A percentile compares a stretch with the other conserved stretches of the same genome.
These are phyloP conservation scores for Xenopus laevis DNA, from an alignment of 2,113 vertebrate genomes.

Conservation along the genomic window DNA sequence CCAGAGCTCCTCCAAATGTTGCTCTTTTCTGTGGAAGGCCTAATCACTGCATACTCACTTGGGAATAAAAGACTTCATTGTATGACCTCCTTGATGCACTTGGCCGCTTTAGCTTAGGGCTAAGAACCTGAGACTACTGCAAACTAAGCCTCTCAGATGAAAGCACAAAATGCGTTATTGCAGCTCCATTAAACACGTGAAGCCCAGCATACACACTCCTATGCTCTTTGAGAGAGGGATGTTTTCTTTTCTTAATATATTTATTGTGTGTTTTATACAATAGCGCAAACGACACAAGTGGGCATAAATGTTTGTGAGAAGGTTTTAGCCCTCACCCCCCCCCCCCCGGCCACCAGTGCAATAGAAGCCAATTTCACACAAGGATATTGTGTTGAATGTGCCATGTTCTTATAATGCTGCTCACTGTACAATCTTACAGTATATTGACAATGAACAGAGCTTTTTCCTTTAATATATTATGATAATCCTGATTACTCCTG, in stretches of 20 bases:
- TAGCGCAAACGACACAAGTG: background rate
- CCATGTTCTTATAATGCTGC: too few species aligned
- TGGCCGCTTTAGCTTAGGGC: constrained; percentile 45
- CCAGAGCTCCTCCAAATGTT: constrained; percentile 28
- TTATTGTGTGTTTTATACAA: background rate
- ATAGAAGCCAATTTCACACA: too few species aligned
- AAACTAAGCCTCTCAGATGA: background rate
- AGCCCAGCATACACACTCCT: constrained; percentile 12
- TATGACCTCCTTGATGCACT: constrained; percentile 29
- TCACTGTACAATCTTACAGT: too few species aligned
- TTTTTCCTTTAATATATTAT: too few species aligned
- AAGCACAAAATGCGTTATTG: constrained; percentile 24
- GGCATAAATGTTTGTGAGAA: background rate
- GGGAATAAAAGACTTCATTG: constrained; percentile 35
- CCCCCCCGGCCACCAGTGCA: too few species aligned
- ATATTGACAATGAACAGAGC: too few species aligned
- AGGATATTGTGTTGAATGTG: too few species aligned
- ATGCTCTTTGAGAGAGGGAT: fast-evolving
- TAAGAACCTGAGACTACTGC: constrained; percentile 47
- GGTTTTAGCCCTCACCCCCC: too few species aligned
- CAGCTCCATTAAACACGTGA: constrained; percentile 28
- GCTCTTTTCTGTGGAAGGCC: constrained; percentile 22
- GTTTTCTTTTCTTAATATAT: constrained; percentile 1
- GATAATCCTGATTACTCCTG: too few species aligned
- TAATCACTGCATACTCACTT: constrained; percentile 10